Base-by-base conservation (phyloP, 2,797 vertebrate species). In the Pachyuromys duprasi region DNA sequence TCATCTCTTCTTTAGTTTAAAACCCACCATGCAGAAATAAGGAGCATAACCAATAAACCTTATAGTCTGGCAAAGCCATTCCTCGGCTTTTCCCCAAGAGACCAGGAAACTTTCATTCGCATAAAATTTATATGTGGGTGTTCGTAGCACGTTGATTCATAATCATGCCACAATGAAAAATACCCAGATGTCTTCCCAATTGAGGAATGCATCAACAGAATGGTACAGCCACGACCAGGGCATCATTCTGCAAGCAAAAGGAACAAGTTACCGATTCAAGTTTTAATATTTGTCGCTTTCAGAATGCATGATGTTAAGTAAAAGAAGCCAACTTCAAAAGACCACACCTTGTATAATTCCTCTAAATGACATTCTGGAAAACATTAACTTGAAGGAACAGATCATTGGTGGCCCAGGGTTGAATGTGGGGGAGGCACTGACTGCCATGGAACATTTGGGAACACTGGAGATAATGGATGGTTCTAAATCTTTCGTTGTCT, bases 321-420 rank as follows among this genome's bases (percentile, higher is more conserved):
- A 89, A 86, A 95, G 53, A 89, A 86, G 57, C 82, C 96, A 91
- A 57, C 69, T 5, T 86, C 78, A 57, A 89, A 96, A 94, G 45
- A 75, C 67, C 55, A 24, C 1, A 24, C 70, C 89, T 79, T 63
- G 22, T 93, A 72, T 24, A 36, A 63, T 82, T 91, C 57, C n/a
- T 63, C 67, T 94, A 42, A 65, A 57, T 36, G 74, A 81, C 26
- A 69, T 76, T 88, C 42, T 88, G 63, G 92, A 70, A 94, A 90
- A 82, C 12, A 45, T 84, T 63, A 63, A 75, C 42, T 94, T 39
- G 60, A 18, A 62, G 63, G 55, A 90, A 65, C 13, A 86, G 69
- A 89, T 70, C 17, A 53, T 74, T 33, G 60, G 45, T 69, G 92
- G 62, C 67, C 57, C 31, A 65, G 60, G 14, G 42, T 62, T 89